Percentiles rank a stretch among this genome's conserved stretches.
Evolutionary conservation across 2,888 invertebrate genomes (phyloP).

Genomic region (Drosophila limbata): DNA sequence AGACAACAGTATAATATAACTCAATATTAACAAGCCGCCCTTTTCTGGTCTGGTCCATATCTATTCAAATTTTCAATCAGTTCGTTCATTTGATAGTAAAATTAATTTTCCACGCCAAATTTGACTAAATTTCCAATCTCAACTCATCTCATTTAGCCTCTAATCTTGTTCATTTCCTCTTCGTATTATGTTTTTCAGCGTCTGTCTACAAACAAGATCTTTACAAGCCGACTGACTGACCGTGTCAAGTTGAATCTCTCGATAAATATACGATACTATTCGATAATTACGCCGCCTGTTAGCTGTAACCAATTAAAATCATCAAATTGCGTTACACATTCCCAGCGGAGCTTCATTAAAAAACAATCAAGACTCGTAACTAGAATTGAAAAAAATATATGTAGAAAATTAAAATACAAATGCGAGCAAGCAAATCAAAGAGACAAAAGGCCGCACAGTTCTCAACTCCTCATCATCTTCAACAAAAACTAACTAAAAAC

Average conservation of each 20-base stretch:
- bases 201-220: slow-evolving; percentile 47
- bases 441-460: slow-evolving; percentile 44
- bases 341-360: slow-evolving; percentile 69
- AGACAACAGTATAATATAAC: slow-evolving; percentile 7
- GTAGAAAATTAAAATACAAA: slow-evolving; percentile 58
- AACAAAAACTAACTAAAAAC: slow-evolving; percentile 66
- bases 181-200: slow-evolving; percentile 1
- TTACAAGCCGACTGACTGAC: slow-evolving; percentile 26
- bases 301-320: slow-evolving; percentile 73
- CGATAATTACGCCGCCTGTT: slow-evolving; percentile 65
- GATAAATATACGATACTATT: slow-evolving; percentile 40
- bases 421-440: slow-evolving; percentile 74
- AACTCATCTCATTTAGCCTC: slow-evolving; percentile 27
- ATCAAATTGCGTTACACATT: slow-evolving; percentile 76
- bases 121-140: slow-evolving; percentile 49
- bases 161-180: slow-evolving; percentile 23
- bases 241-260: slow-evolving; percentile 29
- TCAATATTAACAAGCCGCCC: slow-evolving; percentile 34
- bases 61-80: slow-evolving; percentile 21
- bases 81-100: slow-evolving; percentile 20
- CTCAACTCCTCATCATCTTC: slow-evolving; percentile 23
- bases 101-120: slow-evolving; percentile 60
- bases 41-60: slow-evolving; percentile 17
- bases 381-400: slow-evolving; percentile 6
- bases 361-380: slow-evolving; percentile 59